Percentiles rank a stretch among this genome's conserved stretches.
These are phyloP conservation scores for Cossypha niveicapilla DNA, from an alignment of 2,797 vertebrate genomes.

Conservation along the genomic window DNA sequence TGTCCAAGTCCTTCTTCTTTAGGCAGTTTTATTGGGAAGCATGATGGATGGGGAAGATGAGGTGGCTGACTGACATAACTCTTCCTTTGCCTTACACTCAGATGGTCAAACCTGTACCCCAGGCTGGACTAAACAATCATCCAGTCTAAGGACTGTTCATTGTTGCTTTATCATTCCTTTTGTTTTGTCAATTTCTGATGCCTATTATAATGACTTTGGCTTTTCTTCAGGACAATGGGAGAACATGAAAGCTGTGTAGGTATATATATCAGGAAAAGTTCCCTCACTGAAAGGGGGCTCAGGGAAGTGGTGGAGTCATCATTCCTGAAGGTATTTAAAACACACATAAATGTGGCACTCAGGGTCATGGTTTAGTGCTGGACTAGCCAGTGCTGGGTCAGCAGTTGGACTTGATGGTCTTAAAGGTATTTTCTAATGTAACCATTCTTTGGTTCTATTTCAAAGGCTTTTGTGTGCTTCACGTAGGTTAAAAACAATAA, in stretches of 20 bases:
- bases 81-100: neutral
- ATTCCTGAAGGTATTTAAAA: neutral
- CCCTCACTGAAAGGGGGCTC: neutral
- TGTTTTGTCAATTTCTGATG: neutral
- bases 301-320: neutral
- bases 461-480: neutral
- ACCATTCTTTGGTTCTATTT: neutral
- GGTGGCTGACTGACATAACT: neutral
- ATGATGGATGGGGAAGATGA: neutral
- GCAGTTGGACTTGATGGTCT: neutral
- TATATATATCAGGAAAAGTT: neutral
- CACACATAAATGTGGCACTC: fast-evolving
- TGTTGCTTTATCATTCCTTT: neutral
- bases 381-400: neutral
- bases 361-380: neutral
- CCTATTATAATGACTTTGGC: neutral
- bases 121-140: neutral
- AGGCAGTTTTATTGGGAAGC: neutral
- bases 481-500: neutral
- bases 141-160: neutral
- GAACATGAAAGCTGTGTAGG: neutral
- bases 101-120: neutral
- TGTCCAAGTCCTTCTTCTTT: neutral
- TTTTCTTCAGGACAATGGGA: neutral
- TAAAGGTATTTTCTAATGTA: neutral